Evolutionary conservation across 2,113 vertebrate species (phyloP), one percentile per base, ranked within the genome.

Genomic region (Rhadina sibilatrix): DNA sequence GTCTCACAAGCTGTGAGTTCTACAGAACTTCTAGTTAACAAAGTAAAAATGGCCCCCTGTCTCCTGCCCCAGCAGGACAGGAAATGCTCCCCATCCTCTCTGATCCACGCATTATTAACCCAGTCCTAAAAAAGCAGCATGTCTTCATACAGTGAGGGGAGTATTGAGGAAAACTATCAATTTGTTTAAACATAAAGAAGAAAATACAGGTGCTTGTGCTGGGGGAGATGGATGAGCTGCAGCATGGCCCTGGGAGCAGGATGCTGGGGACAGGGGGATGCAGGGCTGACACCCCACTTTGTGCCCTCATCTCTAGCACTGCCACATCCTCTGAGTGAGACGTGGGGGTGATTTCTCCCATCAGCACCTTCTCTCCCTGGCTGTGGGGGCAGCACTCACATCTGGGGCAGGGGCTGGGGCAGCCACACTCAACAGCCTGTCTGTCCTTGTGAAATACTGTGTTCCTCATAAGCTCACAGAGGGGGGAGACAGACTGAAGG

Each of bases 371-470:
- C 82, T 69, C 2, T 66, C 3, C 2, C 5, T 0, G 9, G 65
- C 1, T 46, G 33, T 75, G 1, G 11, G 68, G 69, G 27, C 49
- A 46, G 31, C 37, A 3, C 28, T 7, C 33, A 33, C 44, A 24
- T 50, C 24, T 60, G 92, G 78, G 85, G 33, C 53, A 3, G 60
- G 66, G 66, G 69, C 54, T 15, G 81, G 87, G 76, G 71, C 79
- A 30, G 88, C 47, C 3, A 0, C 3, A 30, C 87, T 89, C 72
- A 10, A 78, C 80, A 82, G 90, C 90, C 69, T 23, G 68, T 71
- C 88, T 70, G 60, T 33, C 8, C 91, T 97, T 97, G 90, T 93
- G 93, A 96, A 96, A 94, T 83, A 18, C 56, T 75, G 40, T 59
- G 91, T 71, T 96, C 93, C 75, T 89, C 94, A 85, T 74, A 11